Evolutionary conservation across 2,113 vertebrate genomes (phyloP), one percentile per base, ranked within the genome.

Genomic region (Podarcis raffonei): DNA sequence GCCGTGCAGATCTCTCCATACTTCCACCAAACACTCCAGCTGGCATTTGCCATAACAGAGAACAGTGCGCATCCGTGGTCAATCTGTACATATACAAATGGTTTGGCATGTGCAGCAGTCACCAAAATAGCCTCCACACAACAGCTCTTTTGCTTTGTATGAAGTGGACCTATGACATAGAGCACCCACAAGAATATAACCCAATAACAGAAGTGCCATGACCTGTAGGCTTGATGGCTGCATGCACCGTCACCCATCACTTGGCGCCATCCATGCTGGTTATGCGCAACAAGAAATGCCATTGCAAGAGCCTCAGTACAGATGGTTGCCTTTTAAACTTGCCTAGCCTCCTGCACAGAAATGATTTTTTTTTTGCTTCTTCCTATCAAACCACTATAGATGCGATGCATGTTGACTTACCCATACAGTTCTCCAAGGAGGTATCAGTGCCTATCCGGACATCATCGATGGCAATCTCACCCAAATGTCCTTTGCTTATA

Each of bases 381-480:
- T 59, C n/a, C 35, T 35, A 53, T 30, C 5, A 65, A 77, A 30
- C 27, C 32, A 27, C 32, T n/a, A 42, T 22, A 83, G 65, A 83
- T 82, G 53, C 90, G 82, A 86, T 0, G 0, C 37, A 48, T 1
- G 7, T 32, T 74, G 90, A 98, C 99, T 27, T 98, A 99, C 99
- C 98, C 96, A 98, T 98, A 87, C 99, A 99, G 93, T 98, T 97
- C 92, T 99, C 98, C 96, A 98, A 96, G 0, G 98, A 98, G 66
- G 98, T 96, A 76, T 97, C 98, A 0, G 96, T 97, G 96, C 97
- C 98, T 59, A 99, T 98, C 93, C 98, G 98, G 91, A 99, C 98
- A 96, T 99, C 98, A 92, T 99, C 98, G 8, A 99, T 97, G 93
- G 98, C 97, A 53, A 99, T 98, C 94, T 98, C 97, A 92, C 98